Evolutionary conservation across 2,797 vertebrate species (phyloP).

Genomic region (Cyprinella venusta): DNA sequence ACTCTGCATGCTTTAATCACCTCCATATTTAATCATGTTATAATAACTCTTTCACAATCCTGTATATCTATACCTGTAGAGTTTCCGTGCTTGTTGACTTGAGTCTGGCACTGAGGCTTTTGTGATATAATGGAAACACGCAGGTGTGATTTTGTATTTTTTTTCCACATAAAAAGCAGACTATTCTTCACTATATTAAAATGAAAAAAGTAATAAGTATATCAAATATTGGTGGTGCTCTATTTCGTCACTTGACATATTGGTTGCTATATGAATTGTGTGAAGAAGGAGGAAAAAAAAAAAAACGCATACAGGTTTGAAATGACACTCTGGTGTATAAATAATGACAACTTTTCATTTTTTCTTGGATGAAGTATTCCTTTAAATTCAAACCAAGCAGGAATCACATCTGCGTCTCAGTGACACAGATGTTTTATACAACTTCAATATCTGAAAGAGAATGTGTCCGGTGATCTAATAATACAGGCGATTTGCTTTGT

Average conservation of each 20-base stretch:
- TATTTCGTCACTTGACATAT: background rate
- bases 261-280: background rate
- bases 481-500: constrained; percentile 63
- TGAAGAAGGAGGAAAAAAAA: too few relatives aligned
- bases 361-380: background rate
- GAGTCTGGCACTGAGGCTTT: too few relatives aligned
- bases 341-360: background rate
- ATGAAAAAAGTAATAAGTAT: background rate
- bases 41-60: background rate
- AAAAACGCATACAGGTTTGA: background rate
- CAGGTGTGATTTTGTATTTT: too few relatives aligned
- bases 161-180: background rate
- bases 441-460: constrained; percentile 66
- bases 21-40: too few relatives aligned
- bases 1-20: too few relatives aligned
- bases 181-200: background rate
- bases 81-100: background rate
- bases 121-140: too few relatives aligned
- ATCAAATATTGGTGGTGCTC: background rate
- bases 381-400: constrained; percentile 20
- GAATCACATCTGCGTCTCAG: constrained; percentile 46
- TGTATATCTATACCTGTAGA: background rate
- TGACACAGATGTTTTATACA: constrained; percentile 62
- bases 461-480: constrained; percentile 66
- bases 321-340: background rate